Evolutionary conservation across 2,113 vertebrate species (phyloP).

Genomic region (Hymenochirus boettgeri): DNA sequence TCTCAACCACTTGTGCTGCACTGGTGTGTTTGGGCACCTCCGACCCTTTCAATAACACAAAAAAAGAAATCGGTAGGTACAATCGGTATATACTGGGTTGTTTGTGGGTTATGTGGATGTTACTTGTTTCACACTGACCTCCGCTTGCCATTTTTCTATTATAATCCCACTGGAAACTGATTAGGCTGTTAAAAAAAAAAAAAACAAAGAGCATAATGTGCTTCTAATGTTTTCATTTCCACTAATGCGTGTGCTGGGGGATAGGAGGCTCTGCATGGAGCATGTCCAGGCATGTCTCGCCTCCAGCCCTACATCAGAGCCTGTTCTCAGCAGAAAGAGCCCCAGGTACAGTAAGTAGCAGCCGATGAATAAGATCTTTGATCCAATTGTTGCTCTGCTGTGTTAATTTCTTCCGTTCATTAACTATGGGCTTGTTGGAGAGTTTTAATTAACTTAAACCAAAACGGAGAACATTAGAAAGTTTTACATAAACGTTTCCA

Average conservation of each 20-base stretch:
- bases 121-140: too few species aligned
- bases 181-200: too few species aligned
- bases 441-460: background rate
- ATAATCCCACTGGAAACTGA: too few species aligned
- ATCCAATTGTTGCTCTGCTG: background rate
- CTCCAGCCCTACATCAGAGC: conserved; percentile 6
- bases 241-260: conserved; percentile 6
- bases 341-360: background rate
- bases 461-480: background rate
- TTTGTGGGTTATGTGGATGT: too few species aligned
- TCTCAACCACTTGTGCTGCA: too few species aligned
- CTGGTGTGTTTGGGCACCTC: too few species aligned
- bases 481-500: background rate
- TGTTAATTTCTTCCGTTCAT: too few species aligned
- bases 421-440: background rate
- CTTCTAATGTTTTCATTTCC: background rate
- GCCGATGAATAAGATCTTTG: conserved; percentile 22
- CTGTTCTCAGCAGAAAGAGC: background rate
- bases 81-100: too few species aligned
- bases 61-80: too few species aligned
- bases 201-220: background rate
- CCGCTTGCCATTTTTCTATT: too few species aligned
- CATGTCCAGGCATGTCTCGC: conserved; percentile 29
- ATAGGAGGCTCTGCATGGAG: conserved; percentile 1
- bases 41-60: too few species aligned